Percentiles rank a stretch among this genome's conserved stretches.
Evolutionary conservation across 2,113 vertebrate species (phyloP).

Genomic region (Benitochromis conjunctus): DNA sequence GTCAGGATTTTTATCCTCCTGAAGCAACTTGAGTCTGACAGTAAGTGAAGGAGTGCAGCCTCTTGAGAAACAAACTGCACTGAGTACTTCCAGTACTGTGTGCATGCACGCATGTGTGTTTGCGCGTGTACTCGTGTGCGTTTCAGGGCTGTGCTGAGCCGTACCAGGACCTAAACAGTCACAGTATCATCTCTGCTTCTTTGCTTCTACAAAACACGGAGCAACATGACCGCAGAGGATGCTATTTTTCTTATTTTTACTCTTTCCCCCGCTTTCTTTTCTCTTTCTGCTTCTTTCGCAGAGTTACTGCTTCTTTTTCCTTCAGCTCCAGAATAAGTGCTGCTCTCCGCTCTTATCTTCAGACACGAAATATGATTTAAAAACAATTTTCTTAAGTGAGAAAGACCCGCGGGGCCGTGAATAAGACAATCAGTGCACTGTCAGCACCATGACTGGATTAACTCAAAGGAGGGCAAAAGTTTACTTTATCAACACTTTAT

Average conservation of each 20-base stretch:
- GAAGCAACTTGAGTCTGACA: conserved; percentile 26
- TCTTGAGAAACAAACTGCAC: conserved; percentile 17
- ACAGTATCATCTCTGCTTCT: conserved; percentile 21
- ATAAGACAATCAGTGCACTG: not conserved
- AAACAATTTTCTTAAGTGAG: not conserved
- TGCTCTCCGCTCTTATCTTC: not conserved
- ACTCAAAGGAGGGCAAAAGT: not conserved
- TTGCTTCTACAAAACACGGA: not conserved
- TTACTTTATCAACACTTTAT: not conserved
- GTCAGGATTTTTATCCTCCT: not conserved
- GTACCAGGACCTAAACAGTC: conserved; percentile 64
- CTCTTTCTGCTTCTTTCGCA: not conserved
- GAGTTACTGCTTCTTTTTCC: not conserved
- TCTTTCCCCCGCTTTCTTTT: not conserved
- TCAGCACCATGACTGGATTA: not conserved
- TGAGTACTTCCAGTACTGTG: not conserved
- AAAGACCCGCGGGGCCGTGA: not conserved
- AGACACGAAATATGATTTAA: not conserved
- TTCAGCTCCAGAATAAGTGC: not conserved
- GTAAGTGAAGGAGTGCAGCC: conserved; percentile 55
- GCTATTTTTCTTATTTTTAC: not conserved
- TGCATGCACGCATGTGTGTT: not conserved
- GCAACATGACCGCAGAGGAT: conserved; percentile 20
- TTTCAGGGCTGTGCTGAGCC: conserved; percentile 35
- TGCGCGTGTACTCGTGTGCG: not conserved